Conservation (phyloP, 1,140 invertebrate species). For the Anastatus disparis region DNA sequence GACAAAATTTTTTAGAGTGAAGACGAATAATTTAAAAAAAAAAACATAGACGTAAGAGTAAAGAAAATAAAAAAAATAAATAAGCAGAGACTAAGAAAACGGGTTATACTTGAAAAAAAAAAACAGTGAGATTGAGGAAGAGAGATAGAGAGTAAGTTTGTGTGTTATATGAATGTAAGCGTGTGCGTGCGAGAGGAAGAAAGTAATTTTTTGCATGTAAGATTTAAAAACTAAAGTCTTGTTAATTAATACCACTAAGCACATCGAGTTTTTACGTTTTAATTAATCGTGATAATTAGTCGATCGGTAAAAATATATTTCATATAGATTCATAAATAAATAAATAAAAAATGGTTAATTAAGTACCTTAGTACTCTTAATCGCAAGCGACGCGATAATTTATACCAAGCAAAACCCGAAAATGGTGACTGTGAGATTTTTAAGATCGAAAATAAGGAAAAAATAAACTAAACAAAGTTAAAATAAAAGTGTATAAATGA, state of each 20-base stretch:
- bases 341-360: no score
- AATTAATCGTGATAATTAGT: slow-evolving; percentile 38
- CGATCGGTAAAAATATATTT: slow-evolving; percentile 34
- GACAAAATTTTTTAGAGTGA: slow-evolving; percentile 31
- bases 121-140: neutral
- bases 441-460: no score
- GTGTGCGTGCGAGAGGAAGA: neutral
- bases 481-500: no score
- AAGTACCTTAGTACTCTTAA: slow-evolving; percentile 20
- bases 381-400: slow-evolving; percentile 5
- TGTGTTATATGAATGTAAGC: neutral
- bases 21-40: slow-evolving; percentile 19
- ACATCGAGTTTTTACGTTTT: slow-evolving; percentile 40
- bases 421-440: no score
- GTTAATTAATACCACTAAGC: slow-evolving; percentile 19
- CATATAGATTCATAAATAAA: no score
- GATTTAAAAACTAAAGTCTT: neutral
- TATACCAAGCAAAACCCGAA: no score
- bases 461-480: no score
- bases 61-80: slow-evolving; percentile 9
- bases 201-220: neutral
- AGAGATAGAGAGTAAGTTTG: neutral
- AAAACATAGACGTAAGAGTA: slow-evolving; percentile 21
- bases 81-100: slow-evolving; percentile 17
- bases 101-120: slow-evolving; percentile 8